Base-by-base conservation (phyloP, 2,113 vertebrate genomes). In the Gambusia holbrooki region DNA sequence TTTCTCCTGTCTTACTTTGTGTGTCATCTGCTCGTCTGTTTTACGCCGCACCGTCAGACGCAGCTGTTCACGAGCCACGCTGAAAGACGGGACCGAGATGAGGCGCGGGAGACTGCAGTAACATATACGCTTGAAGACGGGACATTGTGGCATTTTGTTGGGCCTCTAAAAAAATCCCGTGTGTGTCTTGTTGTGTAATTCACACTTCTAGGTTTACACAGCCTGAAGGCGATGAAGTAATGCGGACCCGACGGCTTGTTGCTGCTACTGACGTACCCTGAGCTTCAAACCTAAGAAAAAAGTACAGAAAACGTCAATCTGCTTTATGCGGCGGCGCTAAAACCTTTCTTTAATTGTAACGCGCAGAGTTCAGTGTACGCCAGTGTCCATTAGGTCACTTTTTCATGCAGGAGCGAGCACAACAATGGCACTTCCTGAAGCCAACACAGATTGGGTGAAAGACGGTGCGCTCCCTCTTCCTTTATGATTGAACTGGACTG, bases 201-300 rank as follows among this genome's bases (percentile, higher is more conserved):
- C 83, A 89, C 86, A 81, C 84, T 75, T 92, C 90, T 93, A 88
- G 83, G 81, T 93, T 94, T 94, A 93, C 93, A 89, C 62, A 63
- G 92, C 93, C 87, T 73, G 69, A 83, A 90, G 92, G 74, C 42
- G 73, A 87, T 94, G 91, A 95, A 88, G 92, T 94, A 88, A 94
- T 91, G 80, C 77, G 84, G 83, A 83, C 83, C 77, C 80, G 85
- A 91, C 35, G 51, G 73, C 74, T 54, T 84, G 71, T 65, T 70
- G 45, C 73, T 71, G 45, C 73, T 71, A 64, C 74, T 66, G 82
- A 83, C 48, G 83, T 54, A 86, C 63, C 32, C 37, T 62, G 25
- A 62, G 68, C 35, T 79, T 78, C 82, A 2, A 1, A 28, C 72
- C 76, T 58, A 48, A 74, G 84, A 80, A 32, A 66, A 42, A 19